Evolutionary conservation across 2,888 invertebrate genomes (phyloP), one percentile per base, ranked within the genome.

Genomic region (Epirrita christyi): DNA sequence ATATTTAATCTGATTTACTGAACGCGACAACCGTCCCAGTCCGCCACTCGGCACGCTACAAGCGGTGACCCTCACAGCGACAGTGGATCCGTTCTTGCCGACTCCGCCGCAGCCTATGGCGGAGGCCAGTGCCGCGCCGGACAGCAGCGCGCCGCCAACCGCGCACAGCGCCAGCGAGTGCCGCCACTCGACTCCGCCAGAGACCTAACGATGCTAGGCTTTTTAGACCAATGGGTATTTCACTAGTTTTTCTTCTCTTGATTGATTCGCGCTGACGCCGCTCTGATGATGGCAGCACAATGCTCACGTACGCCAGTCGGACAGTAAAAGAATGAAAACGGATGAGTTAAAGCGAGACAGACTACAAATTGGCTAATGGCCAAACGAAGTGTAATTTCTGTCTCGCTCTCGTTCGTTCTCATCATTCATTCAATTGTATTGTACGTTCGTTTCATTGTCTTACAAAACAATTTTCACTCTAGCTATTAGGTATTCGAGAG

Each of bases 81-180:
- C 98, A 71, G 99, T 98, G 80, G 99, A 99, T 93, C 98, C 98
- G 93, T 99, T 99, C 94, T 98, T 99, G 86, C 99, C 99, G 85
- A 97, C 96, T 90, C 99, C 99, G 87, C 98, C 97, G 81, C 94
- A 94, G 86, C 96, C 94, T 92, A 97, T 96, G 88, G 96, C 94
- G 76, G 94, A 94, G 86, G 95, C 94, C 85, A 95, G 94, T 85
- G 94, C 93, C 87, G 94, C 94, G 80, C 96, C 92, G 77, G 96
- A 94, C 90, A 95, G 93, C 83, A 94, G 85, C 15, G 59, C 47
- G 32, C 59, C 59, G 10, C 51, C 59, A 15, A 29, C 59, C 47
- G 59, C 59, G 14, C 59, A 59, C 55, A 76, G 96, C 94, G 91
- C 95, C 95, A 78, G 93, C 86, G 83, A 96, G 86, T 80, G 96